Evolutionary conservation across 1,140 invertebrate genomes (phyloP).

Genomic region (Ganaspis sp.): DNA sequence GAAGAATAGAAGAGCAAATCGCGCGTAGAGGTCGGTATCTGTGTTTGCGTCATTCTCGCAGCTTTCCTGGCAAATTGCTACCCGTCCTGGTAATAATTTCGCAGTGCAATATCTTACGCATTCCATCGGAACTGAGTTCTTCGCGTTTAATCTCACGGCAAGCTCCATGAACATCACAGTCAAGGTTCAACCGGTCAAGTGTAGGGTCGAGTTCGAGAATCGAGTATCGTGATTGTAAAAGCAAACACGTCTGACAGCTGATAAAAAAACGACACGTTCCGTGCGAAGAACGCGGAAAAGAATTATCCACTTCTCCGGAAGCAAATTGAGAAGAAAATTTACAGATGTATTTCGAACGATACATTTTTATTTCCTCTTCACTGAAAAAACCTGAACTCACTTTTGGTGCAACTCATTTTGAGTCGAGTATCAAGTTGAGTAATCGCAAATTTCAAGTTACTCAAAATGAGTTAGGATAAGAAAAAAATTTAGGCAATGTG

Average conservation of each 20-base stretch:
- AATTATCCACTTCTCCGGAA: background rate
- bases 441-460: too few relatives aligned
- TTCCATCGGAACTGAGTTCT: conserved; percentile 24
- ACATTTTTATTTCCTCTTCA: background rate
- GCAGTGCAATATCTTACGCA: conserved; percentile 30
- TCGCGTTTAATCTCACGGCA: conserved; percentile 19
- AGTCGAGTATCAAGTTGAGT: too few relatives aligned
- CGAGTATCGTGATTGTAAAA: conserved; percentile 25
- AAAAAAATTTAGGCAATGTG: too few relatives aligned
- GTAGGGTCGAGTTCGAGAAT: conserved; percentile 26
- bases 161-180: conserved; percentile 10
- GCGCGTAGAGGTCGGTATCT: background rate
- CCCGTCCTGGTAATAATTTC: conserved; percentile 26
- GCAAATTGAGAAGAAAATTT: background rate
- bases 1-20: conserved; percentile 21
- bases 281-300: conserved; percentile 23
- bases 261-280: conserved; percentile 13
- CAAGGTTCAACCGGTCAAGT: conserved; percentile 26
- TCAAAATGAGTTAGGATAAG: too few relatives aligned
- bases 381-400: background rate
- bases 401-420: too few relatives aligned
- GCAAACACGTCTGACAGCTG: conserved; percentile 23
- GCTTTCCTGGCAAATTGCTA: conserved; percentile 28
- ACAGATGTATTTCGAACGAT: background rate
- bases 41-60: conserved; percentile 27